A percentile compares a stretch with the other conserved stretches of the same genome.
Conservation (phyloP, 2,113 vertebrate species). For the Myxocyprinus asiaticus region DNA sequence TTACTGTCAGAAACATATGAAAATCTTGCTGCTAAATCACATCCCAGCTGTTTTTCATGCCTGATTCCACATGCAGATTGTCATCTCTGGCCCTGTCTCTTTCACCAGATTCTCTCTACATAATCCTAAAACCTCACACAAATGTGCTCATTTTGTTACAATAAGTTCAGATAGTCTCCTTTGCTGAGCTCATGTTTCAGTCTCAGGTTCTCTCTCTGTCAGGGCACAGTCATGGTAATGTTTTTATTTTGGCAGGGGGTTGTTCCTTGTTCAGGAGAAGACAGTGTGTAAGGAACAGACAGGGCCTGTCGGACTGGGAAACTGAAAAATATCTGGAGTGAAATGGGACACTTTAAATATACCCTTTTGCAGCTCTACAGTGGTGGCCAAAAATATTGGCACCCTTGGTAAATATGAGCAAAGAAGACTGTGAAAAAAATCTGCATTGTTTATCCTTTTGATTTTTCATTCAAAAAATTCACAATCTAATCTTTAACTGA, state of each 20-base stretch:
- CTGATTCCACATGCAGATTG: conserved; percentile 8
- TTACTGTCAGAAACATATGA: not conserved
- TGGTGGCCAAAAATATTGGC: too few relatives aligned
- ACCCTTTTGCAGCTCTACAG: too few relatives aligned
- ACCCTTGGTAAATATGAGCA: too few relatives aligned
- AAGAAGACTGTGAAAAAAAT: too few relatives aligned
- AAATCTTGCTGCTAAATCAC: conserved; percentile 4
- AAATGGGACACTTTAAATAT: not conserved
- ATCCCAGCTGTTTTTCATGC: conserved; percentile 10
- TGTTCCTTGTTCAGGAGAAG: conserved; percentile 12
- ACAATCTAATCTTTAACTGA: too few relatives aligned
- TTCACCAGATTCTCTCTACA: not conserved
- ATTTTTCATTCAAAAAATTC: too few relatives aligned
- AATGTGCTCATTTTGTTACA: not conserved
- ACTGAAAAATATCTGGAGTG: not conserved
- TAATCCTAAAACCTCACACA: not conserved
- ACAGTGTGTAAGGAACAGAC: not conserved
- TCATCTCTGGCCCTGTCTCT: not conserved
- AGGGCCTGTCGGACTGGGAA: not conserved
- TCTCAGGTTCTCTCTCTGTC: conserved; percentile 16
- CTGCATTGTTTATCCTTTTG: too few relatives aligned
- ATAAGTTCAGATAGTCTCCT: not conserved
- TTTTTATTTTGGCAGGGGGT: conserved; percentile 35
- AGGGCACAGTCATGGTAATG: conserved; percentile 40
- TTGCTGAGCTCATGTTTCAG: not conserved